These are phyloP conservation scores for Candoia aspera DNA, from an alignment of 2,113 vertebrate species.

Conservation along the genomic window DNA sequence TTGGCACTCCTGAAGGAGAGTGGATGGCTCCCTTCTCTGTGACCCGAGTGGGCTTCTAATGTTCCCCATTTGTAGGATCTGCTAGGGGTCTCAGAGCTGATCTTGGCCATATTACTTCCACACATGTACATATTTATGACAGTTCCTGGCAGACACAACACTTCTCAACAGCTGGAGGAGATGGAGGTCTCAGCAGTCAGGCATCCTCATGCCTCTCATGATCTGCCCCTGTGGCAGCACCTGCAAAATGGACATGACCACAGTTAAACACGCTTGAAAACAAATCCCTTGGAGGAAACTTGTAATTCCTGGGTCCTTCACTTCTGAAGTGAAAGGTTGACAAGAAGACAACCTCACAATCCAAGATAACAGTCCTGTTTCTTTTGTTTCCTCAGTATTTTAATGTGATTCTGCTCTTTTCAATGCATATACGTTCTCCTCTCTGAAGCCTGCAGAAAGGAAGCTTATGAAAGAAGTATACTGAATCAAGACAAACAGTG, in stretches of 20 bases:
- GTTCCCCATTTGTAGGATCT: background rate
- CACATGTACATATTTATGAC: too few relatives aligned
- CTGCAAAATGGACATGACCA: background rate
- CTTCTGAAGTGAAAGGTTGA: background rate
- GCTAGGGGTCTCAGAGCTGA: background rate
- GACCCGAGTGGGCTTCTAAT: background rate
- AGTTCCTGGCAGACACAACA: background rate
- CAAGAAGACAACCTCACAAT: constrained; percentile 26
- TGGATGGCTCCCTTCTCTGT: too few relatives aligned
- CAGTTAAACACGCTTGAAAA: background rate
- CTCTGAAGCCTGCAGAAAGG: constrained; percentile 58
- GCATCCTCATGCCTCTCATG: accelerated
- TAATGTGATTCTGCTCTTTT: constrained; percentile 24
- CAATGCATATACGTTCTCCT: constrained; percentile 35
- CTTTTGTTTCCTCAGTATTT: background rate
- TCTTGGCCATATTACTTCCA: too few relatives aligned
- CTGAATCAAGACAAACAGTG: constrained; percentile 54
- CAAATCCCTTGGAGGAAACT: background rate
- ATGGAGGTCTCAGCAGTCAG: accelerated
- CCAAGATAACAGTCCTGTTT: background rate
- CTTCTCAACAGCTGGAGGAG: background rate
- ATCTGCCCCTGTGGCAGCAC: accelerated
- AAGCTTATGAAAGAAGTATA: constrained; percentile 71
- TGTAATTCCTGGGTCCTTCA: constrained; percentile 10
- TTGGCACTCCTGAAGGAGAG: too few relatives aligned